Evolutionary conservation across 2,113 vertebrate species (phyloP), one percentile per base, ranked within the genome.

Genomic region (Pedetes capensis): DNA sequence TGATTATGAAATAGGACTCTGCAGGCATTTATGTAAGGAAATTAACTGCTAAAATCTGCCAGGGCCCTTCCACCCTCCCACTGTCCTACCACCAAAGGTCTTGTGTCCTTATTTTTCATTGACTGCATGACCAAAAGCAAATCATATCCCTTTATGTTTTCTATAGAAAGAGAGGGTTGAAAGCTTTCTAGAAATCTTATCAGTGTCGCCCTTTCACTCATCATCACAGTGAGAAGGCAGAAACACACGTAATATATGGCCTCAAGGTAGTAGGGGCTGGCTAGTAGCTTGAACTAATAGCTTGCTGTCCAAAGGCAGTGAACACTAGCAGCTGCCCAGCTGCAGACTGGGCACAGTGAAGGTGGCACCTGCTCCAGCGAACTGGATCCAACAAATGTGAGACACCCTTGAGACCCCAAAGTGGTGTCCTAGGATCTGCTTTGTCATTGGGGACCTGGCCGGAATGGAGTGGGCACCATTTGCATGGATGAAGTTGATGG

Each of bases 1-100:
- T 81, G 0, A 55, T 95, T 97, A 18, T 42, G 92, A 94, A 94
- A 94, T 93, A 68, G 93, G 93, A 51, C 94, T 96, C 96, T 75
- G 80, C 85, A 47, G 78, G 39, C 80, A 20, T 74, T 91, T 17
- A 34, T 55, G 75, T 51, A 44, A 34, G n/a, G 80, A 72, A 90
- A 87, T 75, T 96, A 17, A 17, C 0, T 97, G 94, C 94, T 88
- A 61, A 93, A 94, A 68, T 74, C 25, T 66, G 2, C 87, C 89
- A 75, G n/a, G 57, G 29, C 37, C 23, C 66, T 29, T 75, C 51
- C 34, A 39, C 39, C 55, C 39, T 7, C 57, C 39, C 18, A 22
- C 5, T 6, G 3, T 1, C 39, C 23, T 2, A 8, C 57, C 53
- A 55, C 53, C 37, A 25, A 89, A 92, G 51, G 10, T 69, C 39